phyloP scores from a whole-genome alignment of 2,113 vertebrate species.

The Pseudonaja textilis region DNA sequence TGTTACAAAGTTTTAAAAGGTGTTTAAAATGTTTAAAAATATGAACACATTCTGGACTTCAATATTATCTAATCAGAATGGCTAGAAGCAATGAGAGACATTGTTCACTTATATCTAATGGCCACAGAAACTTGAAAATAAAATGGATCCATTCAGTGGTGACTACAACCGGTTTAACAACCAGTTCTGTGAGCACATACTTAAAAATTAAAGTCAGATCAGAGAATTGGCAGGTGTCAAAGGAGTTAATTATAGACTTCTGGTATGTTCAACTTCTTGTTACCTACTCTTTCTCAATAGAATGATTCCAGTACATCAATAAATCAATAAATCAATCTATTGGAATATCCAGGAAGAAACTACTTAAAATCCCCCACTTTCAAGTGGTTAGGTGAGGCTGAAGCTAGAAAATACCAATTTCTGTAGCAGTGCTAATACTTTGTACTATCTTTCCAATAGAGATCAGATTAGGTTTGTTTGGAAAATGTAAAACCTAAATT shows the following conservation, averaged over 20 bases:
- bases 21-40: neutral
- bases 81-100: neutral
- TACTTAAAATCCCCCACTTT: neutral
- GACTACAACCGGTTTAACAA: too few relatives aligned
- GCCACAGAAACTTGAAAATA: neutral
- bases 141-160: neutral
- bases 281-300: neutral
- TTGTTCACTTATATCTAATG: neutral
- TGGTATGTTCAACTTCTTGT: neutral
- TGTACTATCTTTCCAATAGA: neutral
- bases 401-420: neutral
- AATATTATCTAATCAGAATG: neutral
- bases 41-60: neutral
- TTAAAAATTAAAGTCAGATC: neutral
- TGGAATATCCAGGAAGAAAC: neutral
- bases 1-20: neutral
- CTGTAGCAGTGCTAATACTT: neutral
- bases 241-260: neutral
- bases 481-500: neutral
- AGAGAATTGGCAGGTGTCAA: neutral
- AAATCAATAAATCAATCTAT: neutral
- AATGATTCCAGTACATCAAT: neutral
- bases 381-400: neutral
- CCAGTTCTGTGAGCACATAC: too few relatives aligned
- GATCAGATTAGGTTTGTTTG: neutral